phyloP scores from a whole-genome alignment of 2,888 invertebrate genomes.

The Callyntrura guangdongensis region DNA sequence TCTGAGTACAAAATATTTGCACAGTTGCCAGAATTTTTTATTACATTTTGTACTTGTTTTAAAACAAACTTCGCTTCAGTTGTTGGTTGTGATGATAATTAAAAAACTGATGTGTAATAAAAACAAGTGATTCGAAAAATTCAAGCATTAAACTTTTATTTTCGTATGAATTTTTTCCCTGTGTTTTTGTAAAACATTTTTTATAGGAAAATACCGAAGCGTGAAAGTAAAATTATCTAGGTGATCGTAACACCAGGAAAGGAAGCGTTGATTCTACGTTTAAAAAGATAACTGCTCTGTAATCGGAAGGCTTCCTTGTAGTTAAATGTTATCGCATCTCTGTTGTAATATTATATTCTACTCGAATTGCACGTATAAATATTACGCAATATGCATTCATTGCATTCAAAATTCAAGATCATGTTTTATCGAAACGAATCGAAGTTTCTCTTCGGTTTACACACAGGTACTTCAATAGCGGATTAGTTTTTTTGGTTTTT shows the following conservation, averaged over 20 bases:
- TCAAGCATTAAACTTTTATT: conserved; percentile 9
- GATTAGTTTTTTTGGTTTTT: no score
- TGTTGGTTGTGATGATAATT: neutral
- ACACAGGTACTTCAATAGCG: no score
- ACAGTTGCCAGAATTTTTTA: conserved; percentile 24
- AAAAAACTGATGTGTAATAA: neutral
- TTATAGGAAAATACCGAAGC: conserved; percentile 5
- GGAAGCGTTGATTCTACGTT: neutral
- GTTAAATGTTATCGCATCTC: no score
- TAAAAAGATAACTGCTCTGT: neutral
- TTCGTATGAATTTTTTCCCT: neutral
- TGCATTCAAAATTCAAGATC: no score
- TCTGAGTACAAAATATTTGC: conserved; percentile 81
- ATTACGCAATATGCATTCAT: no score
- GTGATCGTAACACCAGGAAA: neutral
- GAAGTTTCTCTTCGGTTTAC: no score
- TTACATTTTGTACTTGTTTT: no score
- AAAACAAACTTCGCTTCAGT: neutral
- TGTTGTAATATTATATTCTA: no score
- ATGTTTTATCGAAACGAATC: no score
- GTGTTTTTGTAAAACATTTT: no score
- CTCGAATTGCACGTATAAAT: no score
- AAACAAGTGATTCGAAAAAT: neutral
- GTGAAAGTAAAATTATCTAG: conserved; percentile 4
- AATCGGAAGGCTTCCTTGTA: no score